phyloP scores from a whole-genome alignment of 2,888 invertebrate species.

The Taphrorychus bicolor region DNA sequence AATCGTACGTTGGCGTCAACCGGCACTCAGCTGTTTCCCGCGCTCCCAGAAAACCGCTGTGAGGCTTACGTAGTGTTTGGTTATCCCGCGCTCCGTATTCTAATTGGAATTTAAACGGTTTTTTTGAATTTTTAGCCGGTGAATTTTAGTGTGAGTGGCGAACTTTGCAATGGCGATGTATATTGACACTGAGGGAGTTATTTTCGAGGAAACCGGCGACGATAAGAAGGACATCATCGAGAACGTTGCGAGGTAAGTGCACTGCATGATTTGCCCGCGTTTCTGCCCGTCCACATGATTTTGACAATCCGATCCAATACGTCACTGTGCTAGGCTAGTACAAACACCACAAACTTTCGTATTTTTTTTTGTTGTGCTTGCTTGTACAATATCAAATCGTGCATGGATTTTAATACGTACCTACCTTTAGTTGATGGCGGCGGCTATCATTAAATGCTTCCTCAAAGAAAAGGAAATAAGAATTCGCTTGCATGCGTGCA shows the following conservation, averaged over 20 bases:
- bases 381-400: too few species aligned
- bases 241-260: conserved; percentile 61
- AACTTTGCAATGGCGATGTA: conserved; percentile 67
- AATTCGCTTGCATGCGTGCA: too few species aligned
- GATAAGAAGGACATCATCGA: conserved; percentile 63
- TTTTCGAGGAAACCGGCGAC: conserved; percentile 64
- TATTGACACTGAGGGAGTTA: conserved; percentile 62
- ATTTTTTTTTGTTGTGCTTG: too few species aligned
- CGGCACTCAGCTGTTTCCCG: conserved; percentile 74
- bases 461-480: too few species aligned
- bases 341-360: neutral
- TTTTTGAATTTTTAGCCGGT: conserved; percentile 48
- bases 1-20: conserved; percentile 60
- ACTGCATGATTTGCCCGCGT: conserved; percentile 49
- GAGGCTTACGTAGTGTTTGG: conserved; percentile 63
- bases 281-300: conserved; percentile 55
- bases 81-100: conserved; percentile 57
- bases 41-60: conserved; percentile 70
- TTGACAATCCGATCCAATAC: conserved; percentile 49
- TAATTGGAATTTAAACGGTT: conserved; percentile 40
- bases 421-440: too few species aligned
- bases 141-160: conserved; percentile 44
- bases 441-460: too few species aligned
- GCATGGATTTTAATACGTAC: too few species aligned
- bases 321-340: conserved; percentile 27